Percentiles rank a stretch among this genome's conserved stretches.
phyloP scores from a whole-genome alignment of 37 sponge, comb jelly and placozoan species.

The Ianthella basta region DNA sequence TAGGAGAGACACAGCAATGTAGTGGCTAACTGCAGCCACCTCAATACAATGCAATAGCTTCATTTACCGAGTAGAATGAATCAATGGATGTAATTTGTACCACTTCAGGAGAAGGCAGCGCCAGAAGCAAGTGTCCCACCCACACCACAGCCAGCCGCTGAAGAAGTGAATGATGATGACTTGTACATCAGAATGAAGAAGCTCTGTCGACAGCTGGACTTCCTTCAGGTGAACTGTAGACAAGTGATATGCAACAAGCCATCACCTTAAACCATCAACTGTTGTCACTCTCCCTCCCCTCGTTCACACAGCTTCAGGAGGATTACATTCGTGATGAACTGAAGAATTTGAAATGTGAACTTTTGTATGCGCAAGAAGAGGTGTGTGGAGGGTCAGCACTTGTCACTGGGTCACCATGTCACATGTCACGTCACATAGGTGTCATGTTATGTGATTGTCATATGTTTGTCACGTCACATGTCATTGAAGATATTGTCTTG shows the following conservation, averaged over 20 bases:
- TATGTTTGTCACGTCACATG: too few species aligned
- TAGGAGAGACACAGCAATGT: too few species aligned
- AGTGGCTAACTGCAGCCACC: too few species aligned
- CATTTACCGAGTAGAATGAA: too few species aligned
- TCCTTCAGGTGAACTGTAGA: conserved; percentile 76
- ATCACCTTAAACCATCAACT: not conserved
- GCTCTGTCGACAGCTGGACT: conserved; percentile 91
- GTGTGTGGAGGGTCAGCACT: not conserved
- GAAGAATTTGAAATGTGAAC: conserved; percentile 94
- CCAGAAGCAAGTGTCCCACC: not conserved
- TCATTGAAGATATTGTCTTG: not conserved
- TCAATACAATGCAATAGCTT: too few species aligned
- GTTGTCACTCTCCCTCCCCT: not conserved
- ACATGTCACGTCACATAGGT: too few species aligned
- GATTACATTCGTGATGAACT: conserved; percentile 99
- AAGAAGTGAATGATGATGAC: conserved; percentile 56
- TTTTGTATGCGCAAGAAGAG: conserved; percentile 89
- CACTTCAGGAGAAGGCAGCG: not conserved
- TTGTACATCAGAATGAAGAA: conserved; percentile 89
- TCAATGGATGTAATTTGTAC: too few species aligned
- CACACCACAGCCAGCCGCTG: not conserved
- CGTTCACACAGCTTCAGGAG: conserved; percentile 86
- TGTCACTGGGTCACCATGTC: too few species aligned
- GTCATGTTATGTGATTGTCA: too few species aligned
- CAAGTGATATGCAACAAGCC: not conserved